Conservation (phyloP, 2,888 invertebrate species). For the Chaetoderma sp. region DNA sequence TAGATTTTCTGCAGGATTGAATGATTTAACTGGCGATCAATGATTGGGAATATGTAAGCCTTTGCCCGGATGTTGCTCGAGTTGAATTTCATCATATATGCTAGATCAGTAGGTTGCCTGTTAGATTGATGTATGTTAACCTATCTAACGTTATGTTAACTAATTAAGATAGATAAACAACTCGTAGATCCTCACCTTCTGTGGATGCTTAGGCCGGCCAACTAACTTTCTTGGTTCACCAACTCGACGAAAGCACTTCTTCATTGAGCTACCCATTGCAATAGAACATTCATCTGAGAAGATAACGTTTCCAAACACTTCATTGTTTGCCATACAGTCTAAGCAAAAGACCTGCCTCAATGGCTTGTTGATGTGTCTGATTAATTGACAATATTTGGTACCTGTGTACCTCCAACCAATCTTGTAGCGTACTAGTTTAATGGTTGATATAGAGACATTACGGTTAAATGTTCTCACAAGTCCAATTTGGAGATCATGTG, state of each 20-base stretch:
- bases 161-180: no score
- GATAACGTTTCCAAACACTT: background rate
- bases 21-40: no score
- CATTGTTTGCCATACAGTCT: background rate
- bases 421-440: background rate
- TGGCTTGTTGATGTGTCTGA: background rate
- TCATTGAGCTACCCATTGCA: no score
- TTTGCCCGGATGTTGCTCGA: no score
- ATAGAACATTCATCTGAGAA: background rate
- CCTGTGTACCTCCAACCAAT: background rate
- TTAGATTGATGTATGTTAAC: no score
- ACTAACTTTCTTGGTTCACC: background rate
- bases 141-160: no score
- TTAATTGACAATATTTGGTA: background rate
- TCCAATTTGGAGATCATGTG: background rate
- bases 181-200: no score
- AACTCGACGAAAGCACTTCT: background rate
- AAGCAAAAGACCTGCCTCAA: background rate
- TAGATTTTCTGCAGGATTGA: no score
- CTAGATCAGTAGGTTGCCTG: no score
- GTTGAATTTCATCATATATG: no score
- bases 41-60: no score
- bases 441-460: background rate
- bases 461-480: background rate
- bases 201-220: background rate